phyloP scores from a whole-genome alignment of 2,113 vertebrate genomes.

The Australoheros scitulus region DNA sequence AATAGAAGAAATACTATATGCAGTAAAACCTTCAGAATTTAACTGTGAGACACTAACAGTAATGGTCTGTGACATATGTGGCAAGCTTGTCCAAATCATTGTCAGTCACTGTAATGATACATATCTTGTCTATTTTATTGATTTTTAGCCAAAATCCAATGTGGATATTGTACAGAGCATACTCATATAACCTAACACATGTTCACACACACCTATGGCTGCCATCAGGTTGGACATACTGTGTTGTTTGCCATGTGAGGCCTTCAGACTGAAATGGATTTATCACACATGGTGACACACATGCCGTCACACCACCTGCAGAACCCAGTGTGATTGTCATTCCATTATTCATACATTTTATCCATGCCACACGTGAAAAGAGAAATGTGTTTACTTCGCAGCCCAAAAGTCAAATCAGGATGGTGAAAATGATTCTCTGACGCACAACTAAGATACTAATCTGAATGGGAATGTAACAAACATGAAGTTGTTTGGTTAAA shows the following conservation, averaged over 20 bases:
- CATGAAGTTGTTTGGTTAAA: neutral
- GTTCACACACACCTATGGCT: neutral
- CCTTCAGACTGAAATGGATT: neutral
- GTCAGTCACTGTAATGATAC: neutral
- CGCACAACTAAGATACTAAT: conserved; percentile 6
- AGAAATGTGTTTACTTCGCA: conserved; percentile 12
- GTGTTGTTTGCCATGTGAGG: neutral
- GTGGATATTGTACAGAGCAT: neutral
- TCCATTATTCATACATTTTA: conserved; percentile 5
- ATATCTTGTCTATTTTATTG: neutral
- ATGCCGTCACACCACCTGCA: conserved; percentile 23
- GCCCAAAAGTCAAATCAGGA: conserved; percentile 15
- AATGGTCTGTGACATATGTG: neutral
- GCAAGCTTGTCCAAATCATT: neutral
- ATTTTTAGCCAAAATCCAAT: neutral
- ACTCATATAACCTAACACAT: neutral
- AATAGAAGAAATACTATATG: neutral
- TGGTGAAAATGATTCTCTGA: conserved; percentile 8
- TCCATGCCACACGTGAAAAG: neutral
- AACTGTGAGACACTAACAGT: neutral
- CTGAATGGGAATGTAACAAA: neutral
- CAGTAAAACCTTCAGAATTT: neutral
- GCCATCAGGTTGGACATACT: conserved; percentile 20
- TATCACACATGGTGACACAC: neutral
- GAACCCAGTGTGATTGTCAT: neutral